These are phyloP conservation scores for Cyrtodaria siliqua DNA, from an alignment of 2,888 invertebrate genomes.

Conservation along the genomic window DNA sequence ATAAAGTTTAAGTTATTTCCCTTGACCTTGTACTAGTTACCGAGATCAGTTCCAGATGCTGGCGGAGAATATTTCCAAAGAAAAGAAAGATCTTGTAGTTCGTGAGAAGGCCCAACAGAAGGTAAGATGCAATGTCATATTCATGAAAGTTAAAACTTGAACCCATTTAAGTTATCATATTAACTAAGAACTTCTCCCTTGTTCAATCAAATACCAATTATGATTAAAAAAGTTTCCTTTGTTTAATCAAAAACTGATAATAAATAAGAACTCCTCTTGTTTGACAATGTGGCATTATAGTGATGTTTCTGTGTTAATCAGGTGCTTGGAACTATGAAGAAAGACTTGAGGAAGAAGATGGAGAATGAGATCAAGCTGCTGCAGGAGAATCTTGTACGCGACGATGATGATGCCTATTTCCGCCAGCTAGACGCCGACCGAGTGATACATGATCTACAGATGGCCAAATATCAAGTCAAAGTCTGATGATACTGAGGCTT, in stretches of 20 bases:
- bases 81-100: conserved; percentile 77
- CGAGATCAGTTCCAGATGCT: conserved; percentile 85
- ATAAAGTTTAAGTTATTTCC: too few relatives aligned
- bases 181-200: too few relatives aligned
- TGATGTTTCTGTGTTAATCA: too few relatives aligned
- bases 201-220: too few relatives aligned
- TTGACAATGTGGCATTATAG: too few relatives aligned
- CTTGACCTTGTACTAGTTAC: conserved; percentile 76
- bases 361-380: conserved; percentile 82
- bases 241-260: too few relatives aligned
- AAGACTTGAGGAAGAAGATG: conserved; percentile 84
- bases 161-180: too few relatives aligned
- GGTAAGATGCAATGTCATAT: conserved; percentile 60
- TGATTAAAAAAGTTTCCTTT: too few relatives aligned
- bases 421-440: conserved; percentile 84
- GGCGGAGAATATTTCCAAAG: conserved; percentile 80
- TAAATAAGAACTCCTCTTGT: too few relatives aligned
- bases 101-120: conserved; percentile 83
- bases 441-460: conserved; percentile 79
- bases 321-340: conserved; percentile 83
- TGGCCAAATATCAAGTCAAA: conserved; percentile 77
- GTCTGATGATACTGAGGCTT: conserved; percentile 19
- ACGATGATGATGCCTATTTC: conserved; percentile 85
- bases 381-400: conserved; percentile 83
- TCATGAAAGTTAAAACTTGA: too few relatives aligned